Evolutionary conservation across 2,888 invertebrate genomes (phyloP), one percentile per base, ranked within the genome.

Genomic region (Ganaspis brasiliensis): DNA sequence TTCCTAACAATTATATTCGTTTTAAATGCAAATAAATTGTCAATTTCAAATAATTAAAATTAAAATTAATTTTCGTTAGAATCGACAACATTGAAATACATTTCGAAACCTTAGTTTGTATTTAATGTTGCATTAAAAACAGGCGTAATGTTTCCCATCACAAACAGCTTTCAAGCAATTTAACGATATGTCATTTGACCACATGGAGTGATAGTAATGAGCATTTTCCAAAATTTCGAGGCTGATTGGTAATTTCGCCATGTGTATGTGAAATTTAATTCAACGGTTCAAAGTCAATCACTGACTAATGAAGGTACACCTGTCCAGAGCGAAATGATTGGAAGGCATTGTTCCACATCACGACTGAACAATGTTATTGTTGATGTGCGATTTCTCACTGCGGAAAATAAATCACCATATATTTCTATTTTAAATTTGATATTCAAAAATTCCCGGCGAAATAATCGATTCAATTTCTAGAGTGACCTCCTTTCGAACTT

Each of bases 231-330:
- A 5, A 56, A 56, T 56, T 56, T 24, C 56, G 19, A 16, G 10
- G 10, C 19, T 55, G 55, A 55, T 55, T 55, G 55, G 55, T 55
- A 55, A 56, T 56, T 56, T 21, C 21, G 21, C 21, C 24, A 14
- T 24, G 56, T 24, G 56, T 56, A 56, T 14, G 56, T 10, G 56
- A 26, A 56, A 56, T 19, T 56, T 56, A 56, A 56, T 56, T 56
- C 26, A 21, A 56, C 24, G 56, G 56, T 56, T 26, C 24, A 56
- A 56, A 56, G 56, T 56, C 56, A 56, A 56, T 24, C 56, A 26
- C 2, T 56, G 24, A 56, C 56, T 56, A 56, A 56, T 26, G 24
- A 56, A 56, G 56, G 24, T 56, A 56, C 56, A 56, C 56, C 56
- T 56, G 56, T 56, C 56, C 56, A 56, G 21, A 56, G 56, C 9